phyloP scores from a whole-genome alignment of 2,797 vertebrate genomes.

The Cyclura pinguis region DNA sequence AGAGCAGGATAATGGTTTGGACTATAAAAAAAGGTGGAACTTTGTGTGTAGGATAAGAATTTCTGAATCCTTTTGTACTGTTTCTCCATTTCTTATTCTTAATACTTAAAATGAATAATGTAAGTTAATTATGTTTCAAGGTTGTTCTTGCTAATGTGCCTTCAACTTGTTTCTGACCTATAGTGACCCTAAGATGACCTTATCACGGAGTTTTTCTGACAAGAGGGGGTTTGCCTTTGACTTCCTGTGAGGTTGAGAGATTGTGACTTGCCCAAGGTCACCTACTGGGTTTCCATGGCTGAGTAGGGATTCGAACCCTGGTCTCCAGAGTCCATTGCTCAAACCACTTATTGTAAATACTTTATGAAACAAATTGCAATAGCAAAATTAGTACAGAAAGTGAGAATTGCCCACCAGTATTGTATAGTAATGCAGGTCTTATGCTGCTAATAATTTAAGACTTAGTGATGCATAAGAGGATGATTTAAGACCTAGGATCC shows the following conservation, averaged over 20 bases:
- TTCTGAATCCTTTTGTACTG: background rate
- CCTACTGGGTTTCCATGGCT: too few species aligned
- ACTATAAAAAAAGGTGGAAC: slow-evolving; percentile 12
- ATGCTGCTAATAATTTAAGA: background rate
- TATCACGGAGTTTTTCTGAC: too few species aligned
- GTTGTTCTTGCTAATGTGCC: background rate
- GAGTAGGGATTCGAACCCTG: too few species aligned
- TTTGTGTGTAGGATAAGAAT: background rate
- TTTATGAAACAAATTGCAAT: background rate
- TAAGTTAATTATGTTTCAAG: too few species aligned
- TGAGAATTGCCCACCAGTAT: background rate
- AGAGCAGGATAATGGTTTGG: background rate
- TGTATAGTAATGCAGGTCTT: background rate
- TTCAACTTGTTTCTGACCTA: too few species aligned
- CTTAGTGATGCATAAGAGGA: background rate
- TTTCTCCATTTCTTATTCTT: background rate
- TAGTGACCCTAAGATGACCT: too few species aligned
- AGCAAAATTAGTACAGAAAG: background rate
- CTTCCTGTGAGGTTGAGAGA: too few species aligned
- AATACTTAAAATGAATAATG: background rate
- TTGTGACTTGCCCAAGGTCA: too few species aligned
- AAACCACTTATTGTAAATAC: too few species aligned
- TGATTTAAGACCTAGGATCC: too few species aligned
- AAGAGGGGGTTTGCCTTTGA: too few species aligned
- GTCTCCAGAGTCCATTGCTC: too few species aligned